Conservation (phyloP, 64 coral and sea anemone species). For the Actinia equina region DNA sequence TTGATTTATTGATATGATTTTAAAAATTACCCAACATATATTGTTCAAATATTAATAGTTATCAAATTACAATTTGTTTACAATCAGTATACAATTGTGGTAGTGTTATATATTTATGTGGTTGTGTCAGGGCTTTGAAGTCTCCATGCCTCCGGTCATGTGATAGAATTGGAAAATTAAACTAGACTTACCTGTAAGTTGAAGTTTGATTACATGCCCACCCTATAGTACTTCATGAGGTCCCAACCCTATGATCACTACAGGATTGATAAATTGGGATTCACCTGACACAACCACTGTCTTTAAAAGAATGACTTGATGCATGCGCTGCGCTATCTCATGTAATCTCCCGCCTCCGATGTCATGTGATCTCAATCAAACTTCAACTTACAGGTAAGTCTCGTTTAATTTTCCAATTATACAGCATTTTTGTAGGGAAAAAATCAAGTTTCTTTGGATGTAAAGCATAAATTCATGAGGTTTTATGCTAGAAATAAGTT, state of each 20-base stretch:
- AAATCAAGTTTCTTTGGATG: too few species aligned
- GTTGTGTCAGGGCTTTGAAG: conserved; percentile 38
- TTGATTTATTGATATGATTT: neutral
- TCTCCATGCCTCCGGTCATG: conserved; percentile 38
- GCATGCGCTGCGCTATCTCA: conserved; percentile 42
- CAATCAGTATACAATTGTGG: neutral
- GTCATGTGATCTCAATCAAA: conserved; percentile 42
- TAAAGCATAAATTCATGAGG: too few species aligned
- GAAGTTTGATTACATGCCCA: conserved; percentile 34
- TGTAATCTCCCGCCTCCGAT: conserved; percentile 35
- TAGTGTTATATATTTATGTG: neutral
- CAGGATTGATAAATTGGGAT: too few species aligned
- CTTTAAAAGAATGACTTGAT: too few species aligned
- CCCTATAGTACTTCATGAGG: too few species aligned
- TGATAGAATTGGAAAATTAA: conserved; percentile 44
- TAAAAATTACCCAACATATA: neutral
- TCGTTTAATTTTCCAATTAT: conserved; percentile 41
- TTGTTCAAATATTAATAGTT: neutral
- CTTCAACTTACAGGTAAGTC: conserved; percentile 45
- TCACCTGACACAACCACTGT: too few species aligned
- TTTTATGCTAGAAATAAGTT: too few species aligned
- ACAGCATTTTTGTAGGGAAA: too few species aligned
- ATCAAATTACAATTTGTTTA: neutral
- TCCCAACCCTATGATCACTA: too few species aligned
- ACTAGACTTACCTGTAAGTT: conserved; percentile 48